Base-by-base conservation (phyloP, 2,797 vertebrate species). In the Dromococcyx pavoninus region DNA sequence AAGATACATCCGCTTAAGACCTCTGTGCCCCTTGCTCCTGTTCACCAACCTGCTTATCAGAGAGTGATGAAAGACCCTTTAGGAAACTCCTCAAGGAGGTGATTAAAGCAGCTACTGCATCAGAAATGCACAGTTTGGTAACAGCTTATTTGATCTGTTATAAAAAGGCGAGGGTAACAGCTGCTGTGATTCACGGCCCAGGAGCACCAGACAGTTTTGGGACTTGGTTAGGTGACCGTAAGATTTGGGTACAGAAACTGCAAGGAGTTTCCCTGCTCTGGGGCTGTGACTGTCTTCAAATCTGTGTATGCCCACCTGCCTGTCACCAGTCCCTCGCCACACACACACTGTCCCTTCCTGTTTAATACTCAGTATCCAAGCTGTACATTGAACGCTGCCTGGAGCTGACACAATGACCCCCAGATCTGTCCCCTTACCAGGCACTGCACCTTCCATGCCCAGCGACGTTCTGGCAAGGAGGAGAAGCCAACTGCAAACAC, bases 111-210 rank as follows among this genome's bases (percentile, higher is more conserved):
- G 77, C 69, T 62, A 4, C 30, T 5, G 23, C 7, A 32, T 89
- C 51, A 86, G 75, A 92, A 95, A 93, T 11, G 23, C 23, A 25
- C 13, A 1, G 23, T 30, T 87, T 43, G 35, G 66, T 81, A 64
- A 50, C 32, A 73, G 79, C 79, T 66, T 88, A 48, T 93, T 95
- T 84, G 69, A 44, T 46, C 18, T 77, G 46, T 39, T 54, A 23
- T 37, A 17, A 48, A 57, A 85, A 67, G 11, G 32, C n/a, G 18
- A 71, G 7, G 18, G 56, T 48, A 33, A 70, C 44, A 66, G 21
- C 35, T 79, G 33, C 64, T 81, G 33, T 71, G 56, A 91, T 64
- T 94, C 83, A 74, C 25, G 67, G 48, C 33, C 17, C 67, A 25
- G 4, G 10, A 91, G 22, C 70, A 44, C 0, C 2, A 27, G 27